Percentiles rank a stretch among this genome's conserved stretches.
Evolutionary conservation across 2,797 vertebrate genomes (phyloP).

Genomic region (Rhincodon typus): DNA sequence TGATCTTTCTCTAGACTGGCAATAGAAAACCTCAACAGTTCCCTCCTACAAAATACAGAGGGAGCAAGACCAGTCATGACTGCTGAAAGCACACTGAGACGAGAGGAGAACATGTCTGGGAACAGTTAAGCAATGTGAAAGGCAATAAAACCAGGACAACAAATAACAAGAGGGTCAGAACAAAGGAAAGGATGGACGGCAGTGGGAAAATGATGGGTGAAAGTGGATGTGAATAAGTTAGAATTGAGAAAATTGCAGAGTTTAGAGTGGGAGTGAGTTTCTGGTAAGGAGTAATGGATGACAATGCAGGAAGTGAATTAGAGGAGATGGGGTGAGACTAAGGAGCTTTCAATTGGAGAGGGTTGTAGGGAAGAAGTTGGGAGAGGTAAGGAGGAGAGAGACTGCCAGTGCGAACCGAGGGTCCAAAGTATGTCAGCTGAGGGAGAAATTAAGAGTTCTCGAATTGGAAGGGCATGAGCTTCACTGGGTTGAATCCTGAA

Average conservation of each 20-base stretch:
- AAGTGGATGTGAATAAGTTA: not conserved
- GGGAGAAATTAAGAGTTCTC: not conserved
- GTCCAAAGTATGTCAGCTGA: not conserved
- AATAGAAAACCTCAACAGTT: not conserved
- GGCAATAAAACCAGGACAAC: not conserved
- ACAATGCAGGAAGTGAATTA: not conserved
- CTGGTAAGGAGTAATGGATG: not conserved
- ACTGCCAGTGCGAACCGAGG: not conserved
- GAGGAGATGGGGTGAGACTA: not conserved
- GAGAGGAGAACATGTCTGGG: not conserved
- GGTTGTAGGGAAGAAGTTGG: not conserved
- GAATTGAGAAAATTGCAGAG: not conserved
- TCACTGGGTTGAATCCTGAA: not conserved
- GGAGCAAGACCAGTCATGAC: not conserved
- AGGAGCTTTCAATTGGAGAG: not conserved
- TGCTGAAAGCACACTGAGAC: not conserved
- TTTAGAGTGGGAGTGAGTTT: not conserved
- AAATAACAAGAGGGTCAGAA: not conserved
- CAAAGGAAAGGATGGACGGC: not conserved
- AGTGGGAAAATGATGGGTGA: not conserved
- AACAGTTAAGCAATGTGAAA: not conserved
- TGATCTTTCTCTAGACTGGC: not conserved
- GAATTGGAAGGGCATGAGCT: not conserved
- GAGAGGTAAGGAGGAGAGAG: not conserved
- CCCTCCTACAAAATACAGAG: not conserved